Evolutionary conservation across 2,888 invertebrate genomes (phyloP).

Genomic region (Exocentrus adspersus): DNA sequence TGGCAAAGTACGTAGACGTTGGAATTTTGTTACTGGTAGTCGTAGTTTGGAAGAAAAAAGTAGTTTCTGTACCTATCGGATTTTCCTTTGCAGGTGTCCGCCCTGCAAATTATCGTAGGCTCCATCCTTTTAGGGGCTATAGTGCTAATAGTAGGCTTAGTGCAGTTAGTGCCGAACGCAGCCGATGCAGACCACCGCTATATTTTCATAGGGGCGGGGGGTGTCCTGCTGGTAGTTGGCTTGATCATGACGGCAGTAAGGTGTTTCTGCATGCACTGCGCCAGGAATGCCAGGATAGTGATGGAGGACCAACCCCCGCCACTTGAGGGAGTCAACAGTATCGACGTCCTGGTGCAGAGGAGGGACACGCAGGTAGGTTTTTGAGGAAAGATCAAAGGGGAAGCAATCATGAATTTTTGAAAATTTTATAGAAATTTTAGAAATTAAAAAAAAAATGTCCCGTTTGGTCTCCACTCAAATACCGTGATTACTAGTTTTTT

Average conservation of each 20-base stretch:
- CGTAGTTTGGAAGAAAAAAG: not conserved
- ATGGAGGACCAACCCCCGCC: constrained; percentile 62
- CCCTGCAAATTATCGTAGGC: constrained; percentile 78
- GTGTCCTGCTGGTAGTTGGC: constrained; percentile 71
- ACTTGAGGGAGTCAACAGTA: constrained; percentile 66
- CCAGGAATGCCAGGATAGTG: constrained; percentile 66
- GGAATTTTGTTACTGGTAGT: too few species aligned
- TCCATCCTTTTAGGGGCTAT: constrained; percentile 79
- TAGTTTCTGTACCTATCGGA: not conserved
- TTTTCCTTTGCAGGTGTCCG: constrained; percentile 67
- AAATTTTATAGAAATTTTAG: too few species aligned
- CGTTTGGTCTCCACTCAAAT: too few species aligned
- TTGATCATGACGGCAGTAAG: constrained; percentile 73
- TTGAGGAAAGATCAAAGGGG: not conserved
- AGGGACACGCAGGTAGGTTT: constrained; percentile 59
- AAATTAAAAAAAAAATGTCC: too few species aligned
- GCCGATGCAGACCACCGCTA: constrained; percentile 80
- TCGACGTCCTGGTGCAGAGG: constrained; percentile 65
- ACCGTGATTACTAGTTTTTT: too few species aligned
- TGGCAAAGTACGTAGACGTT: constrained; percentile 70
- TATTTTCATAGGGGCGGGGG: constrained; percentile 75
- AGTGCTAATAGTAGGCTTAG: constrained; percentile 78
- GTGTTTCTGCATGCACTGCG: constrained; percentile 74
- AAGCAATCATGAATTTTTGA: too few species aligned
- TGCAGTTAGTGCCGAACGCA: constrained; percentile 80